Evolutionary conservation across 2,888 invertebrate genomes (phyloP).

Genomic region (Folsomia candida): DNA sequence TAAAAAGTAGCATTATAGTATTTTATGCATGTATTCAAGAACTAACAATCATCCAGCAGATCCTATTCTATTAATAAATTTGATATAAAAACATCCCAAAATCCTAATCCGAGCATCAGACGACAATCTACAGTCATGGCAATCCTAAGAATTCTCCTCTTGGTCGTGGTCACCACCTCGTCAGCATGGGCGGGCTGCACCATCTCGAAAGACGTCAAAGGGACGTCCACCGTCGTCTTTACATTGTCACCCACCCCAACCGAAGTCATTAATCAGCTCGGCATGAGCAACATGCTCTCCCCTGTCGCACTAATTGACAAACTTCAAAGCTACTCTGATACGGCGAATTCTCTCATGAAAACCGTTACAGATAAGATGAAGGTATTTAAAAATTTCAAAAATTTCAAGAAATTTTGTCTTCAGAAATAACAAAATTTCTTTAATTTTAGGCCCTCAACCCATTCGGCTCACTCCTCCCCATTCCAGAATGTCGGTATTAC

Average conservation of each 20-base stretch:
- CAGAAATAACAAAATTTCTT: background rate
- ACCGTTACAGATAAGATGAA: background rate
- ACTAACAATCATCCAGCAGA: too few species aligned
- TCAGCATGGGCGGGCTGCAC: background rate
- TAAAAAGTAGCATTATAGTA: too few species aligned
- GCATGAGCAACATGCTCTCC: background rate
- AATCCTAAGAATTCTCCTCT: background rate
- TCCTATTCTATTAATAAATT: too few species aligned
- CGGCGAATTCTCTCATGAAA: background rate
- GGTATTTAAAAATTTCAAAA: too few species aligned
- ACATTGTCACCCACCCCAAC: background rate
- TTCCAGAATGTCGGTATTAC: constrained; percentile 5
- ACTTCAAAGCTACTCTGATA: background rate
- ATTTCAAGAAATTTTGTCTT: too few species aligned
- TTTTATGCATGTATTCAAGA: too few species aligned
- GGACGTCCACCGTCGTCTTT: background rate
- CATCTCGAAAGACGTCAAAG: background rate
- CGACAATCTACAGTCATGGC: too few species aligned
- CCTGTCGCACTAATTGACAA: background rate
- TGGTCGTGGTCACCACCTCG: background rate
- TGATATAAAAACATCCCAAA: too few species aligned
- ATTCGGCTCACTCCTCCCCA: background rate
- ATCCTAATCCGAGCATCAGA: too few species aligned
- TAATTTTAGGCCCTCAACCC: background rate
- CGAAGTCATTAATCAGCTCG: background rate